These are phyloP conservation scores for Brenthis hecate DNA, from an alignment of 2,888 invertebrate genomes.

Conservation along the genomic window DNA sequence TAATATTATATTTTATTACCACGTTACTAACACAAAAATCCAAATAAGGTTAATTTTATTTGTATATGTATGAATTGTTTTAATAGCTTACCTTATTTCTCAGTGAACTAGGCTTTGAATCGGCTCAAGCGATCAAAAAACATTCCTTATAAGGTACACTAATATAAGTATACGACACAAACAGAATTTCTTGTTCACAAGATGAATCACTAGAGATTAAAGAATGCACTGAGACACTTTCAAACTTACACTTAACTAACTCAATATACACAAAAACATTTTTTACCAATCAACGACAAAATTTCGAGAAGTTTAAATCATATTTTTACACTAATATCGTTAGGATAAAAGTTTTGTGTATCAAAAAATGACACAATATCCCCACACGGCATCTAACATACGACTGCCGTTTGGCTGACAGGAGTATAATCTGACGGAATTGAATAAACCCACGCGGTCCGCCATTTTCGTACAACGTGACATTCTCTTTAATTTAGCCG, in stretches of 20 bases:
- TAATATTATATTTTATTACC: slow-evolving; percentile 4
- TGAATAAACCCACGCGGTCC: slow-evolving; percentile 57
- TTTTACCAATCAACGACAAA: slow-evolving; percentile 50
- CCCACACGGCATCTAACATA: slow-evolving; percentile 53
- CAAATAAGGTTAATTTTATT: not conserved
- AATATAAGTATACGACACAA: slow-evolving; percentile 59
- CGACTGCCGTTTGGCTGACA: slow-evolving; percentile 62
- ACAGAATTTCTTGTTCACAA: slow-evolving; percentile 72
- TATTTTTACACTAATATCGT: slow-evolving; percentile 60
- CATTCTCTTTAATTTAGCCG: slow-evolving; percentile 63
- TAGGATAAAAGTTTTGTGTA: slow-evolving; percentile 68
- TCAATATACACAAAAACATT: slow-evolving; percentile 52
- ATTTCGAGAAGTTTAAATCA: slow-evolving; percentile 56
- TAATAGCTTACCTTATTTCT: slow-evolving; percentile 33
- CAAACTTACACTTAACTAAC: slow-evolving; percentile 57
- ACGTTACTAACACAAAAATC: not conserved
- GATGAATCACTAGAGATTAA: slow-evolving; percentile 70
- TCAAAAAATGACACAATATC: slow-evolving; percentile 53
- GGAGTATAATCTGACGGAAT: slow-evolving; percentile 72
- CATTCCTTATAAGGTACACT: slow-evolving; percentile 58
- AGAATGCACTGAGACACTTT: slow-evolving; percentile 70
- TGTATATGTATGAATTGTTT: not conserved
- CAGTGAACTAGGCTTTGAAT: slow-evolving; percentile 41
- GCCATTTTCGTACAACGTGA: slow-evolving; percentile 54
- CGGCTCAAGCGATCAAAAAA: slow-evolving; percentile 53